Evolutionary conservation across 1,140 invertebrate species (phyloP), one percentile per base, ranked within the genome.

Genomic region (Branchinecta lindahli): DNA sequence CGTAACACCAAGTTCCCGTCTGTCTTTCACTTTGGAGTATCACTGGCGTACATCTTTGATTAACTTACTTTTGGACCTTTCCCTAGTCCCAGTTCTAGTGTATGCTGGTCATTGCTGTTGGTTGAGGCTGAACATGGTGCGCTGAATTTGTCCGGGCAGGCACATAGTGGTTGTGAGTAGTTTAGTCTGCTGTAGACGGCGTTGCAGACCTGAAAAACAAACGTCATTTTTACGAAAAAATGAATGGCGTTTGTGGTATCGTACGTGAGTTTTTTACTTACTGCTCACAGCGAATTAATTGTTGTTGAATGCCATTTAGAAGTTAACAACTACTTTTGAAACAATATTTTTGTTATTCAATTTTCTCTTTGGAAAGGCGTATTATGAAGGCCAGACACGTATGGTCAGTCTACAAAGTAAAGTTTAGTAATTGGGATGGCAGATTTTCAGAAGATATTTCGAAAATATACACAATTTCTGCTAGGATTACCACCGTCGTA

Each of bases 111-210:
- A 79, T 94, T 90, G 71, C 89, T 86, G 80, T 92, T 88, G 69
- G 90, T 82, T 72, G 88, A 89, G 8, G 89, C 90, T 44, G 91
- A 94, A 79, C 92, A 95, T 8, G 92, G 90, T 80, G 92, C 89
- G 74, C 89, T 83, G 79, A 92, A 91, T 78, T 89, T 82, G 52
- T 84, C 83, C 44, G 91, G 89, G 82, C 92, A 95, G 68, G 91
- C 90, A 79, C 92, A 95, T 71, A 94, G 80, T 15, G 91, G 91
- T 78, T 94, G 91, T 44, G 91, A 94, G 80, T 92, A 93, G 81
- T 94, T 94, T 68, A 94, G 80, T 70, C 92, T 83, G 45, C 93
- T 88, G 80, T 94, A 94, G 68, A 94, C 90, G 0, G 92, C 91
- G 78, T 92, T 94, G 81, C 92, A 94, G 70, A 92, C 90, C 85